Conservation (phyloP, 64 coral and sea anemone genomes). For the Stichodactyla mertensii region DNA sequence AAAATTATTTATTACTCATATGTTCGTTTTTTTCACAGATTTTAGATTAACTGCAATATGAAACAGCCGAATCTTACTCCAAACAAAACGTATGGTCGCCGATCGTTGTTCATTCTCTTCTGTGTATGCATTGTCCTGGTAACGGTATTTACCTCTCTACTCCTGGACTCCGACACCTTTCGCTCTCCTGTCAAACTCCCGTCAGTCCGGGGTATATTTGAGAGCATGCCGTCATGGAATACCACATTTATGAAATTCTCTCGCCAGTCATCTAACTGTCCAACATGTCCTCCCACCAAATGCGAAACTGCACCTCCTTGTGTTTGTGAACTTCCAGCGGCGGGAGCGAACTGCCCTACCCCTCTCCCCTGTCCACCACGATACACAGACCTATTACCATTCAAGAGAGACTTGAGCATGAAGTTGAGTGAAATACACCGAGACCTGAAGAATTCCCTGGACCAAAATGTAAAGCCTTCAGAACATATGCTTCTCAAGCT, state of each 20-base stretch:
- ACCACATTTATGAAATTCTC: background rate
- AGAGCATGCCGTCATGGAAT: background rate
- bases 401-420: slow-evolving; percentile 16
- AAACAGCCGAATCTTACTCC: background rate
- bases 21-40: background rate
- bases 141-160: background rate
- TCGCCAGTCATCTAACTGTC: background rate
- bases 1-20: background rate
- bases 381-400: background rate
- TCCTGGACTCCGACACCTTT: background rate
- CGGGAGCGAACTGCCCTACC: background rate
- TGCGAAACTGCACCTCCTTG: slow-evolving; percentile 10
- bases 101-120: slow-evolving; percentile 8
- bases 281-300: background rate
- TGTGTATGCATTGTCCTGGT: background rate
- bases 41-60: background rate
- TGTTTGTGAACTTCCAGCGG: background rate
- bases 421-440: background rate
- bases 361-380: slow-evolving; percentile 6
- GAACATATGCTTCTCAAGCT: slow-evolving; percentile 6
- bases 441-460: background rate
- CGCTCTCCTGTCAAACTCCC: background rate
- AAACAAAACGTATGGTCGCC: background rate
- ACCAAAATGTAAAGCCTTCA: slow-evolving; percentile 1
- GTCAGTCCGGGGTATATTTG: slow-evolving; percentile 7